These are phyloP conservation scores for Cebus imitator DNA, from an alignment of 2,113 vertebrate genomes.

Conservation along the genomic window DNA sequence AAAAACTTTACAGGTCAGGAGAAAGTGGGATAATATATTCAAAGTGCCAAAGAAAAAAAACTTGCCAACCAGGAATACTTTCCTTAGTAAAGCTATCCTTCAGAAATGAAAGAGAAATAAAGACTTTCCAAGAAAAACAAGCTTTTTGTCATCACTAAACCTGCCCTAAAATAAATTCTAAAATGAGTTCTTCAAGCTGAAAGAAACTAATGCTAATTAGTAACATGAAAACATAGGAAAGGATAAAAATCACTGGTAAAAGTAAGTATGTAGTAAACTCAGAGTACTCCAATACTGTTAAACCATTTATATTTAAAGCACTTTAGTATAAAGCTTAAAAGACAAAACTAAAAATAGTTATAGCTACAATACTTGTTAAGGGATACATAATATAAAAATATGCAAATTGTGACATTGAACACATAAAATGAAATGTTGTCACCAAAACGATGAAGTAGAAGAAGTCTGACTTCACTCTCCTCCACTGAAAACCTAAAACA, in stretches of 20 bases:
- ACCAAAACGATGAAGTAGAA: neutral
- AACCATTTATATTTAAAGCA: neutral
- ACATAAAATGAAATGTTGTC: neutral
- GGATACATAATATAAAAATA: neutral
- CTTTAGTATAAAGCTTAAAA: neutral
- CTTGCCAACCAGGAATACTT: neutral
- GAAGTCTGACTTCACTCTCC: neutral
- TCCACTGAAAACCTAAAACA: neutral
- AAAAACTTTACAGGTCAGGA: neutral
- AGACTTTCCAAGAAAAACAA: neutral
- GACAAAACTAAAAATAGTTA: neutral
- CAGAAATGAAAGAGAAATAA: neutral
- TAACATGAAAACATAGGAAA: neutral
- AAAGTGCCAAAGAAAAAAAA: neutral
- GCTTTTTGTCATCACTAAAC: neutral
- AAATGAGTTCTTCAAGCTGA: neutral
- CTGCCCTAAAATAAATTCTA: neutral
- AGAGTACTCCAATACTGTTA: neutral
- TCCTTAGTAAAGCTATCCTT: neutral
- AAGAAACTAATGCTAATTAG: neutral
- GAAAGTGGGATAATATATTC: neutral
- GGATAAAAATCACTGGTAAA: neutral
- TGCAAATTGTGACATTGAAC: neutral
- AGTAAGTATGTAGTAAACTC: neutral
- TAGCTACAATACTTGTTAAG: neutral